Percentiles rank a stretch among this genome's conserved stretches.
Evolutionary conservation across 2,888 invertebrate genomes (phyloP).

Genomic region (Panopea generosa): DNA sequence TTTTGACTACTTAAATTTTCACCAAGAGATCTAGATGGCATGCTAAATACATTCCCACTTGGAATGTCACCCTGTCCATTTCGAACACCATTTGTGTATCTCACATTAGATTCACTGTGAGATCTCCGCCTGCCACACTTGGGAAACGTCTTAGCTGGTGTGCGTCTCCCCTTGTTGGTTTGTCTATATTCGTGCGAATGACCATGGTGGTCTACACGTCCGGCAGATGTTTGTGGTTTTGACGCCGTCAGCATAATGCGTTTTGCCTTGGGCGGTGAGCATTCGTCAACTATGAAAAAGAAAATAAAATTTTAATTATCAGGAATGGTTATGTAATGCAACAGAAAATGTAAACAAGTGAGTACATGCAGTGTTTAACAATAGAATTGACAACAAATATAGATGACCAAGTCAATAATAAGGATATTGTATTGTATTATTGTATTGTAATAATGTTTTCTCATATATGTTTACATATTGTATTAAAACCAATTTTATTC

Average conservation of each 20-base stretch:
- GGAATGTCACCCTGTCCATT: no score
- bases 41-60: background rate
- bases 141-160: conserved; percentile 9
- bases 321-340: background rate
- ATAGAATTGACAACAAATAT: no score
- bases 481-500: no score
- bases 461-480: no score
- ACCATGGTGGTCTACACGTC: conserved; percentile 14
- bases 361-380: no score
- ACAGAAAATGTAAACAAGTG: no score
- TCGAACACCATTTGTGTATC: no score
- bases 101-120: no score
- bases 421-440: no score
- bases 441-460: no score
- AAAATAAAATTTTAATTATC: background rate
- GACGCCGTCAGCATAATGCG: conserved; percentile 25
- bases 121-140: no score
- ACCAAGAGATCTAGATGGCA: conserved; percentile 7
- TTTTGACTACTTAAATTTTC: background rate
- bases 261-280: conserved; percentile 54
- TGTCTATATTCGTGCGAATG: conserved; percentile 4
- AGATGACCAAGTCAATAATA: no score
- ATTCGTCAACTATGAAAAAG: conserved; percentile 47
- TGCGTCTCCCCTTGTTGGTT: conserved; percentile 14
- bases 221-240: conserved; percentile 6